Evolutionary conservation across 35 echinoderm and acorn worm species (phyloP).

Genomic region (Lytechinus pictus): DNA sequence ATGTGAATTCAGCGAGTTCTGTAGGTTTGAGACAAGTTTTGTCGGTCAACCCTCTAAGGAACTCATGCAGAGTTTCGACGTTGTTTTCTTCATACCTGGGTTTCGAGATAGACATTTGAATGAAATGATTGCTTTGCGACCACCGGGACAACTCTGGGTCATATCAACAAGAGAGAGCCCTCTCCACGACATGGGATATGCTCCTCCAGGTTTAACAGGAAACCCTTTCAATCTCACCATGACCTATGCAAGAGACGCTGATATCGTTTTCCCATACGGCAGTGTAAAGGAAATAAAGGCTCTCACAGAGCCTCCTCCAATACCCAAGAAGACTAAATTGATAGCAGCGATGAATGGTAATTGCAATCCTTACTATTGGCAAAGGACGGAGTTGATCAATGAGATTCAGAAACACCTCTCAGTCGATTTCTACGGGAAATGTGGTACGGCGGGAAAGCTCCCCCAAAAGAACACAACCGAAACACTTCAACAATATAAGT

Average conservation of each 20-base stretch:
- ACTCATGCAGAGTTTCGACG: too few species aligned
- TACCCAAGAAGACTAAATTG: slow-evolving; percentile 63
- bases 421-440: slow-evolving; percentile 65
- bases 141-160: slow-evolving; percentile 18
- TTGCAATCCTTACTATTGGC: slow-evolving; percentile 60
- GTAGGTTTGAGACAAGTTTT: too few species aligned
- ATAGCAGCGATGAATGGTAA: slow-evolving; percentile 62
- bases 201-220: neutral
- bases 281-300: neutral
- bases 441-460: slow-evolving; percentile 47
- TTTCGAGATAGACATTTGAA: too few species aligned
- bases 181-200: neutral
- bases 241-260: neutral
- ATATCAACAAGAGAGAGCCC: neutral
- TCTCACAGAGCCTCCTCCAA: neutral
- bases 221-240: slow-evolving; percentile 36
- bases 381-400: slow-evolving; percentile 46
- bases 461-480: neutral
- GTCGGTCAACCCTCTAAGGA: too few species aligned
- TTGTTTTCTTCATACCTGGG: too few species aligned
- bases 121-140: too few species aligned
- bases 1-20: too few species aligned
- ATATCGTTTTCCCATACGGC: slow-evolving; percentile 18
- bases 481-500: slow-evolving; percentile 30
- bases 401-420: slow-evolving; percentile 45